These are phyloP conservation scores for rat (Rattus norvegicus) DNA, from an alignment of 2,113 vertebrate species.

Conservation along the genomic window DNA sequence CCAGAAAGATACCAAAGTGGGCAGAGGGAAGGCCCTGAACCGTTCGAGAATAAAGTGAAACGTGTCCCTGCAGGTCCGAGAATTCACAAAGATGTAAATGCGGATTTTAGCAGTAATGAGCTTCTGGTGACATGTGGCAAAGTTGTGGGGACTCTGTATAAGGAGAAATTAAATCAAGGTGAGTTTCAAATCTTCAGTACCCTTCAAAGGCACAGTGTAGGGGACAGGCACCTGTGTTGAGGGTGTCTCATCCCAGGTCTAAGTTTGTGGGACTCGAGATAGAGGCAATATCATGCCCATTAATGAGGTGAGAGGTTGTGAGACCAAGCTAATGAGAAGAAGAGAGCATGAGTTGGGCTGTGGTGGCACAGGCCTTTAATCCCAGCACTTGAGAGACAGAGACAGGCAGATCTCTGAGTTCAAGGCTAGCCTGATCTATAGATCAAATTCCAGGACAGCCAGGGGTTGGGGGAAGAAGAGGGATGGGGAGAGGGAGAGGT, in stretches of 20 bases:
- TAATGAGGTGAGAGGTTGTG: not conserved
- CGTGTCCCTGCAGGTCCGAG: conserved; percentile 57
- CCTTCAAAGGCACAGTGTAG: not conserved
- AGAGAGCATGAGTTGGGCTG: not conserved
- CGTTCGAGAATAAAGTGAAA: not conserved
- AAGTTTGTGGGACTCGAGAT: not conserved
- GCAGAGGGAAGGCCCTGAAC: not conserved
- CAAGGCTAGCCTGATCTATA: not conserved
- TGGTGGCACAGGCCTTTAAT: not conserved
- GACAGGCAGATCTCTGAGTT: not conserved
- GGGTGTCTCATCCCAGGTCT: not conserved
- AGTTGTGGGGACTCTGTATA: not conserved
- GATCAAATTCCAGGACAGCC: not conserved
- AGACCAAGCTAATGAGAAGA: not conserved
- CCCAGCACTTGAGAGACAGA: not conserved
- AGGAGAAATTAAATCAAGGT: not conserved
- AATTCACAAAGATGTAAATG: not conserved
- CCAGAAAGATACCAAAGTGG: not conserved
- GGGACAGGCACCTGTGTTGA: not conserved
- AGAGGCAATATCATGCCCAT: too few species aligned
- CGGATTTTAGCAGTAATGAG: not conserved
- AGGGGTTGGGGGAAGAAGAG: not conserved
- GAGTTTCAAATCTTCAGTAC: not conserved
- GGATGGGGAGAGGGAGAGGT: too few species aligned
- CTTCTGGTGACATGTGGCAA: conserved; percentile 33